Base-by-base conservation (phyloP, 2,888 invertebrate species). In the Leptodirus hochenwartii region DNA sequence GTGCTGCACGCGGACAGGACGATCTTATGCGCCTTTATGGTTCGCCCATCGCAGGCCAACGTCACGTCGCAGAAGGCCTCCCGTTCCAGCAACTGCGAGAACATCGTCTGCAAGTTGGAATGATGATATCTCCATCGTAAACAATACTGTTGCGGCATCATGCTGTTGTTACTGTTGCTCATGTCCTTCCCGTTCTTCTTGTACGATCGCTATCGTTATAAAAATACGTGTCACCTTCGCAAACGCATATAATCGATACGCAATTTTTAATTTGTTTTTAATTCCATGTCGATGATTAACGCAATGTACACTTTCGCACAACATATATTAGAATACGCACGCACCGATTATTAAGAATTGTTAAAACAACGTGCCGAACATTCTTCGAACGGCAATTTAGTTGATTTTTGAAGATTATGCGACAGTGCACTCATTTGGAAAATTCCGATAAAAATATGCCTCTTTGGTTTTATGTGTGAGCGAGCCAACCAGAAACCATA, bases 71-170 rank as follows among this genome's bases (percentile, higher is more conserved):
- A 88, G 58, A 87, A 87, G 37, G 82, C 76, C 50, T 87, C 85
- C 51, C 84, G 53, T 50, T 84, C 84, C 34, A 87, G 58, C 33
- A 90, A 62, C 55, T 81, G 80, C 31, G 82, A 79, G 58, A 85
- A 85, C 75, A 84, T 84, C 17, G 73, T 79, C 61, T 84, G 82
- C 41, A 88, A 65, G 54, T 88, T 88, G 40, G 78, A 76, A 57
- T 85, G 84, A 58, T 88, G 87, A 57, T 87, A 84, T 50, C 85
- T 87, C 87, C 87, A 88, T 57, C 85, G 62, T 43, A 88, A 61
- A 53, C 87, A 88, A 61, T 87, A 88, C 58, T 87, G 85, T 59
- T 87, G 87, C 32, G 81, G 76, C 60, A 72, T 63, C 78, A 80
- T 79, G 56, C 59, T 57, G 34, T 34, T 34, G 9, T 8, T 8